phyloP scores from a whole-genome alignment of 2,888 invertebrate genomes.

The Polydesmus complanatus region DNA sequence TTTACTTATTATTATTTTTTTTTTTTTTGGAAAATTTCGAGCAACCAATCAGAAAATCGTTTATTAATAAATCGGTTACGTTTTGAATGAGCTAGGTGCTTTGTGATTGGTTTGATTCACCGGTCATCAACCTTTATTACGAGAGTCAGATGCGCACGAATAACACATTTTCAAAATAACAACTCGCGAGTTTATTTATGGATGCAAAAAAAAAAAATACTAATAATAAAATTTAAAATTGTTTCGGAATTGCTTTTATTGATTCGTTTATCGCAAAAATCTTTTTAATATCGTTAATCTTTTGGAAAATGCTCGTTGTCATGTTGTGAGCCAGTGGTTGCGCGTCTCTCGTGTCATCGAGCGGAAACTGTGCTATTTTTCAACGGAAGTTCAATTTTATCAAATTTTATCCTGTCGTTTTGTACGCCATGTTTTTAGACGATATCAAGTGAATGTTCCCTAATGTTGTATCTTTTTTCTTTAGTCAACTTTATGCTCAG shows the following conservation, averaged over 20 bases:
- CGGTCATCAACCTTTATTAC: no score
- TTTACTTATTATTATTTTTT: no score
- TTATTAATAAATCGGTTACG: no score
- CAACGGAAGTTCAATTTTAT: not conserved
- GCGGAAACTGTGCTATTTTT: no score
- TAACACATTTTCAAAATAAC: no score
- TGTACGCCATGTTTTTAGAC: not conserved
- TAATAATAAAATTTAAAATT: not conserved
- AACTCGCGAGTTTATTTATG: no score
- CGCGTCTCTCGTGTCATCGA: no score
- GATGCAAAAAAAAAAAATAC: not conserved
- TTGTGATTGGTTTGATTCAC: no score
- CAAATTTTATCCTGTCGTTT: not conserved
- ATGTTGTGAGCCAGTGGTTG: not conserved
- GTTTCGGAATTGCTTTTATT: not conserved
- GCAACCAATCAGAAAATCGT: no score
- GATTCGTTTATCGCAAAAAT: not conserved
- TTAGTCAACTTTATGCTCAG: slow-evolving; percentile 5
- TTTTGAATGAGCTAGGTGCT: no score
- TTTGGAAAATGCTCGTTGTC: not conserved
- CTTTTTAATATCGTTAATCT: not conserved
- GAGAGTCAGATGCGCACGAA: no score
- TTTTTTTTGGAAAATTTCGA: no score
- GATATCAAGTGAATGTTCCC: slow-evolving; percentile 11
- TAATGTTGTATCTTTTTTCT: slow-evolving; percentile 17